phyloP scores from a whole-genome alignment of 2,113 vertebrate genomes.

The Blennius ocellaris region DNA sequence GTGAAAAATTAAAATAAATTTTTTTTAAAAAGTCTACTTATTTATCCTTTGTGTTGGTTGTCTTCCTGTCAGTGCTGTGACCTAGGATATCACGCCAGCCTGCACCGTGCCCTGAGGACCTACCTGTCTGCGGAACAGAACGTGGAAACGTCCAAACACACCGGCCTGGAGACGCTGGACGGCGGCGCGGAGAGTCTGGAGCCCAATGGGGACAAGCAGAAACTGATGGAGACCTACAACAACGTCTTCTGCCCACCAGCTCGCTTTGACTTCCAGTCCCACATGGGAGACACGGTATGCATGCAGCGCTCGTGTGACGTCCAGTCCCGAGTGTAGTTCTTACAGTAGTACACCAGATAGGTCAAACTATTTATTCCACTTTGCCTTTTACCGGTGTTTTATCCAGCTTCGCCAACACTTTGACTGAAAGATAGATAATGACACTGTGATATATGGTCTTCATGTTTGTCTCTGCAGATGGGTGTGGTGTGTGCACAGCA shows the following conservation, averaged over 20 bases:
- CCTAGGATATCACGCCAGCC: constrained; percentile 96
- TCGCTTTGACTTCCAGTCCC: constrained; percentile 98
- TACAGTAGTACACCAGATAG: background rate
- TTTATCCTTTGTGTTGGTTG: background rate
- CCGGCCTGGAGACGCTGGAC: constrained; percentile 93
- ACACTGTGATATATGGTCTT: background rate
- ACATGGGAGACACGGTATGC: constrained; percentile 95
- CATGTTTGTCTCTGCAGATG: constrained; percentile 80
- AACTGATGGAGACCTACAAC: constrained; percentile 99
- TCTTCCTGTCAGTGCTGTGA: constrained; percentile 91
- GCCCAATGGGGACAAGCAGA: constrained; percentile 94
- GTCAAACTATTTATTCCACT: too few species aligned
- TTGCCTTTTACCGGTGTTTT: too few species aligned
- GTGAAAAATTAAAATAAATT: too few species aligned
- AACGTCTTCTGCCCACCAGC: constrained; percentile 96
- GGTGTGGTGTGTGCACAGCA: constrained; percentile 93
- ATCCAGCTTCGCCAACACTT: too few species aligned
- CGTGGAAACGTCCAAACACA: constrained; percentile 94
- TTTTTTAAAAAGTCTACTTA: too few species aligned
- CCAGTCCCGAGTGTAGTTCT: background rate
- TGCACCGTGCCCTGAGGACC: constrained; percentile 93
- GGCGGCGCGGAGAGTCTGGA: constrained; percentile 94
- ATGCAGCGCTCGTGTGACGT: background rate
- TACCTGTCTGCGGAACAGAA: constrained; percentile 97
- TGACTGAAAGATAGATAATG: too few species aligned